Evolutionary conservation across 2,113 vertebrate species (phyloP).

Genomic region (Brachypodius melanocephalos): DNA sequence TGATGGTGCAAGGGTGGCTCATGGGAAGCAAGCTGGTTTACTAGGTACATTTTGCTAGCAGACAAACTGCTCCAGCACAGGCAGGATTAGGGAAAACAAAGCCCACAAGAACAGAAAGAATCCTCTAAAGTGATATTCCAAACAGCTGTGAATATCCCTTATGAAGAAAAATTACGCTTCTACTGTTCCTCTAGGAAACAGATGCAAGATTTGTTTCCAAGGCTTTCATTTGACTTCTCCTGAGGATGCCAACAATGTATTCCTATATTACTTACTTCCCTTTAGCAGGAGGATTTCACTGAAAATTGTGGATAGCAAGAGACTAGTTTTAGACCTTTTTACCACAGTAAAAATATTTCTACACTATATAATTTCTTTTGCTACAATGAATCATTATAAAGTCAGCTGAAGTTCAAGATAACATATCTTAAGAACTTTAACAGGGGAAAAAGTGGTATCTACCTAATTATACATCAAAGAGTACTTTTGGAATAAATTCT

Average conservation of each 20-base stretch:
- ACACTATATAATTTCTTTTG: conserved; percentile 28
- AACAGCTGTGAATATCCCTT: not conserved
- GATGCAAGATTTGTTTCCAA: not conserved
- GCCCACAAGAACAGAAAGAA: not conserved
- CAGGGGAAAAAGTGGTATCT: conserved; percentile 32
- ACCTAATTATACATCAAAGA: conserved; percentile 75
- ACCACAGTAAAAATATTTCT: conserved; percentile 14
- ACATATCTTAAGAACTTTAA: conserved; percentile 64
- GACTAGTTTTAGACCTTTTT: not conserved
- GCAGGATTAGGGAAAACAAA: not conserved
- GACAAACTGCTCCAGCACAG: not conserved
- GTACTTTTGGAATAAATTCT: conserved; percentile 55
- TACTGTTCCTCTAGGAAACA: not conserved
- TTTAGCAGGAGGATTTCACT: not conserved
- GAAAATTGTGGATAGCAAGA: not conserved
- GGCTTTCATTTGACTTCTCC: not conserved
- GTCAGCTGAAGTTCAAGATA: conserved; percentile 58
- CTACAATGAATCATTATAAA: conserved; percentile 60
- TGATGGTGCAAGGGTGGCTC: not conserved
- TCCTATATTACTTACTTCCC: not conserved
- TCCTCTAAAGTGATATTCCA: not conserved
- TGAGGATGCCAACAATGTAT: not conserved
- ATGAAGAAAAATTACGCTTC: not conserved
- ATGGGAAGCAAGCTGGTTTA: not conserved
- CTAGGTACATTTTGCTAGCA: not conserved